Base-by-base conservation (phyloP, 2,888 invertebrate species). In the Galerucella calmariensis region DNA sequence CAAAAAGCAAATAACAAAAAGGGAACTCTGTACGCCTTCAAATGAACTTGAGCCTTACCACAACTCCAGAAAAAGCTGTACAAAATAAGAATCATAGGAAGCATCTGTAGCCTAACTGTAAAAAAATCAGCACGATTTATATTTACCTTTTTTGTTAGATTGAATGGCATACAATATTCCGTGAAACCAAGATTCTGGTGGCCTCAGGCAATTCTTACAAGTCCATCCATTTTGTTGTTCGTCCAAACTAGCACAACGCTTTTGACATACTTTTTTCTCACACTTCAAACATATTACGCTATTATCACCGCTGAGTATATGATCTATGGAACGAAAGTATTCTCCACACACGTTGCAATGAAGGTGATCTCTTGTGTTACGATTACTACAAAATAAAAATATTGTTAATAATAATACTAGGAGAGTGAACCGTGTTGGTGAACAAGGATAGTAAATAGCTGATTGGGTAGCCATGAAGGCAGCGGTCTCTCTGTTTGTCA, bases 301-400 rank as follows among this genome's bases (percentile, higher is more conserved):
- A 70, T 83, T 82, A 56, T 83, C 84, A 16, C 80, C 78, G 69
- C 83, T 84, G 44, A 86, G 79, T 16, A 86, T 81, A 44, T 84
- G 84, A 71, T 83, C 81, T 44, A 84, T 82, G 5, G 86, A 83
- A 51, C 84, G 80, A 16, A 87, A 82, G 74, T 85, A 83, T 16
- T 77, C 77, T 6, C 86, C 85, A 76, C 88, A 88, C 14, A 87
- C 83, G 67, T 80, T 80, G 79, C 87, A 87, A 78, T 86, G 82
- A 85, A 85, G 86, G 56, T 84, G 84, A 12, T 76, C 77, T 59
- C 67, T 75, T 48, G 78, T 59, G 75, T 78, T 75, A 35, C 72
- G 65, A 61, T 66, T 76, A 61, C 76, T 79, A 67, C 51, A 76
- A 74, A 12, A 56, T 27, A 53, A 56, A 71, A 62, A 62, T 5